Evolutionary conservation across 2,797 vertebrate species (phyloP).

Genomic region (Rousettus madagascariensis): DNA sequence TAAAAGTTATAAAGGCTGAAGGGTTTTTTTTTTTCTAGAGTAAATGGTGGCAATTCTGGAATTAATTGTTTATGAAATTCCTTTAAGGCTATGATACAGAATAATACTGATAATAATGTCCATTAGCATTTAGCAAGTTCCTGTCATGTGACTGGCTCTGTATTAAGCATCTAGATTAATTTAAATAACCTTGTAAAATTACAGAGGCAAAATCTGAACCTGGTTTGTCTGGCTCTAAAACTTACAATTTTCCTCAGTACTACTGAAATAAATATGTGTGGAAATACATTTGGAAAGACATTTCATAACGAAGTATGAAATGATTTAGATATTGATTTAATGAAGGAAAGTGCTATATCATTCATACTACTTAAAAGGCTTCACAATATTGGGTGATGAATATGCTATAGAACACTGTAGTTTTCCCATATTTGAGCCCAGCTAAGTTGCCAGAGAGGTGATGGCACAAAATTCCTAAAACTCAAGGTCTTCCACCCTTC

Average conservation of each 20-base stretch:
- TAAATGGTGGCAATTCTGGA: conserved; percentile 23
- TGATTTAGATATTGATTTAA: conserved; percentile 19
- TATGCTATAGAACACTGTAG: neutral
- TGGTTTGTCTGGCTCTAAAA: neutral
- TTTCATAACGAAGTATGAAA: neutral
- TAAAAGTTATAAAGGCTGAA: conserved; percentile 52
- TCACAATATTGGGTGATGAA: neutral
- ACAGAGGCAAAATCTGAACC: neutral
- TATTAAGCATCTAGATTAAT: neutral
- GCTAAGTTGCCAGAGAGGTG: neutral
- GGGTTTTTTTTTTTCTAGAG: conserved; percentile 10
- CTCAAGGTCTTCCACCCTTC: neutral
- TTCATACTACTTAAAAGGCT: neutral
- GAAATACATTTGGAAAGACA: neutral
- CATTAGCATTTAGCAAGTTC: neutral
- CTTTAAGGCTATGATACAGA: neutral
- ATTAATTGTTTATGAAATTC: conserved; percentile 44
- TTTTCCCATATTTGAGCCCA: neutral
- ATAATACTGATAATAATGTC: conserved; percentile 26
- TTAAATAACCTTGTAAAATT: conserved; percentile 20
- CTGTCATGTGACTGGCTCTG: neutral
- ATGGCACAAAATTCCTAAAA: neutral
- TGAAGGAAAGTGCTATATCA: neutral
- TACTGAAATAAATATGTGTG: neutral
- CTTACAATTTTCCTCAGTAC: neutral